Evolutionary conservation across 2,888 invertebrate species (phyloP).

Genomic region (Drosophila flavopinicola): DNA sequence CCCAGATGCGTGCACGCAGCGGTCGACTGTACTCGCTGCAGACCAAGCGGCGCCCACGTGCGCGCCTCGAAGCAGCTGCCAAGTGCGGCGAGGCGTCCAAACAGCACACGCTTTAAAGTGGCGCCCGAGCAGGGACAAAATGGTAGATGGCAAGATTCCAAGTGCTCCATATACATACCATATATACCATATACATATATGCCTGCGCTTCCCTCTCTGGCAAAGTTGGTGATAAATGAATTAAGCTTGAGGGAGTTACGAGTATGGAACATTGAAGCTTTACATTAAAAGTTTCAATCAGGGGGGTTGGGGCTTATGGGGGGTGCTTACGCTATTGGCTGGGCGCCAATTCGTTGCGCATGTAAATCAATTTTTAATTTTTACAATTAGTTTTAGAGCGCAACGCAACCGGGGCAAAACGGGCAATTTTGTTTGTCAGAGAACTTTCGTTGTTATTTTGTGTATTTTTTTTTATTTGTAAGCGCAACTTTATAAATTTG

Average conservation of each 20-base stretch:
- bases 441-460: constrained; percentile 1
- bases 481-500: constrained; percentile 66
- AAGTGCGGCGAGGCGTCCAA: constrained; percentile 78
- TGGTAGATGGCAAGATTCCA: constrained; percentile 40
- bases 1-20: constrained; percentile 81
- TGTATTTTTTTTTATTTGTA: constrained; percentile 15
- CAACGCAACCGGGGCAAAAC: neutral
- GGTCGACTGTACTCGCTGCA: constrained; percentile 84
- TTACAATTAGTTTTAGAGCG: constrained; percentile 65
- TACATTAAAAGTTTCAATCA: constrained; percentile 25
- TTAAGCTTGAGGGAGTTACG: constrained; percentile 53
- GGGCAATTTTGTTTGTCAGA: constrained; percentile 16
- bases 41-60: constrained; percentile 83
- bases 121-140: neutral
- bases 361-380: constrained; percentile 77
- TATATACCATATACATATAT: constrained; percentile 2
- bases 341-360: constrained; percentile 38
- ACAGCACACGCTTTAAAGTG: constrained; percentile 83
- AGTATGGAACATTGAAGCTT: constrained; percentile 14
- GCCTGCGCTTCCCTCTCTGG: constrained; percentile 7
- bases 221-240: constrained; percentile 71
- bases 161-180: constrained; percentile 9
- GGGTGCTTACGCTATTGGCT: constrained; percentile 15
- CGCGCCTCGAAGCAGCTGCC: constrained; percentile 78
- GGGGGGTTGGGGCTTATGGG: neutral